Evolutionary conservation across 2,113 vertebrate genomes (phyloP).

Genomic region (Chloropsis hardwickii): DNA sequence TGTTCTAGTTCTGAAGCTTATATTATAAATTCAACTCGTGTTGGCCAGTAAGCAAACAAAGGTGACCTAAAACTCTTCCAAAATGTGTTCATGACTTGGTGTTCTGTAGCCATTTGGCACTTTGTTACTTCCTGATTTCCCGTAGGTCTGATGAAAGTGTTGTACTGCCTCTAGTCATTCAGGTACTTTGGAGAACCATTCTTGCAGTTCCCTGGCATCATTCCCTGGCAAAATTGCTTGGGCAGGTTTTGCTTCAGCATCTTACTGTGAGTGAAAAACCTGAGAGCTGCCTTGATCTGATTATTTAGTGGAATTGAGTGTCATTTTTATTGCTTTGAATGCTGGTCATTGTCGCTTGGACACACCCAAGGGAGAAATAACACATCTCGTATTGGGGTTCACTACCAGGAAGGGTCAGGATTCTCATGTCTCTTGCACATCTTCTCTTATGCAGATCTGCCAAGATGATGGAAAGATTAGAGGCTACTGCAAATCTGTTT

Average conservation of each 20-base stretch:
- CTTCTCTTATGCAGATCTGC: fast-evolving
- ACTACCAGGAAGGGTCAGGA: not conserved
- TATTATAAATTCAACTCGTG: not conserved
- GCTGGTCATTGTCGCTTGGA: not conserved
- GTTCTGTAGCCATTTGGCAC: not conserved
- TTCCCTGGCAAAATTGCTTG: not conserved
- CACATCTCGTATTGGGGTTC: not conserved
- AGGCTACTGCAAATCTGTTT: not conserved
- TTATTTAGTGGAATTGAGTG: not conserved
- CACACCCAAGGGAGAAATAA: not conserved
- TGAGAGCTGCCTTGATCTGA: not conserved
- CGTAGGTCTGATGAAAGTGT: not conserved
- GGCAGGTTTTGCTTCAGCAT: not conserved
- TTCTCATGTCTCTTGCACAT: not conserved
- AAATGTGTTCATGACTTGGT: not conserved
- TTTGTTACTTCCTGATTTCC: not conserved
- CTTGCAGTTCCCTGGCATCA: not conserved
- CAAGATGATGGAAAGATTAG: not conserved
- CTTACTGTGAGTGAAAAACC: not conserved
- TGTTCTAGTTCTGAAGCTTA: not conserved
- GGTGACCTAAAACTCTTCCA: not conserved
- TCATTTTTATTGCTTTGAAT: not conserved
- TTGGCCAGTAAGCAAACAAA: not conserved
- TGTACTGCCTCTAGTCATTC: not conserved
- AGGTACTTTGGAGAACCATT: not conserved